phyloP scores from a whole-genome alignment of 2,113 vertebrate genomes.

The Parotia lawesii region DNA sequence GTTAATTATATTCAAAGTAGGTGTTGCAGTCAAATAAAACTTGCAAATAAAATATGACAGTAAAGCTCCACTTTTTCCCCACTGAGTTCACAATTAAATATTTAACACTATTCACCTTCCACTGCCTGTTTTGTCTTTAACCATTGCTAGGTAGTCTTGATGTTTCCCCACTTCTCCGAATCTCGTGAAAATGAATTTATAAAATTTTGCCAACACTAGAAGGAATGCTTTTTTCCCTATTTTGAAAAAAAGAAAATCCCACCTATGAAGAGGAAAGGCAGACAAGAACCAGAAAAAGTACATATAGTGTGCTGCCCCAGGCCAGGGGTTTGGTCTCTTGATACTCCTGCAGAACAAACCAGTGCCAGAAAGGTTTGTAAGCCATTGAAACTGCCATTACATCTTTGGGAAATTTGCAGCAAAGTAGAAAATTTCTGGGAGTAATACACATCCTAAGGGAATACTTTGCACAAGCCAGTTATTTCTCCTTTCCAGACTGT shows the following conservation, averaged over 20 bases:
- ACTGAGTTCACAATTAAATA: neutral
- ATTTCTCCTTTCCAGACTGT: neutral
- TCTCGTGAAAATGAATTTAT: neutral
- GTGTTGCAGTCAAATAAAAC: neutral
- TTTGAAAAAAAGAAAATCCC: neutral
- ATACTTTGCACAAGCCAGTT: neutral
- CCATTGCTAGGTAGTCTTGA: neutral
- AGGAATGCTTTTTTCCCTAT: neutral
- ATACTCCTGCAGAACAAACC: neutral
- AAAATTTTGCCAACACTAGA: neutral
- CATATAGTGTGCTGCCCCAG: neutral
- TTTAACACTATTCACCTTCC: neutral
- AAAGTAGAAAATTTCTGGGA: neutral
- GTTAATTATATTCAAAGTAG: slow-evolving; percentile 13
- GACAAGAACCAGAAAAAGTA: neutral
- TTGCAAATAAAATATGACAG: neutral
- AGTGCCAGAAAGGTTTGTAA: neutral
- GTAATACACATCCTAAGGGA: neutral
- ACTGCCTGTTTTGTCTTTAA: neutral
- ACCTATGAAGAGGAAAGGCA: neutral
- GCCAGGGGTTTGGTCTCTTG: neutral
- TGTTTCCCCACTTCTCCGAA: neutral
- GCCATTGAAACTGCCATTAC: neutral
- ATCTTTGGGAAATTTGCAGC: neutral
- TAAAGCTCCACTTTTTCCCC: neutral